These are phyloP conservation scores for Hirtodrosophila alboralis DNA, from an alignment of 2,888 invertebrate genomes.

Conservation along the genomic window DNA sequence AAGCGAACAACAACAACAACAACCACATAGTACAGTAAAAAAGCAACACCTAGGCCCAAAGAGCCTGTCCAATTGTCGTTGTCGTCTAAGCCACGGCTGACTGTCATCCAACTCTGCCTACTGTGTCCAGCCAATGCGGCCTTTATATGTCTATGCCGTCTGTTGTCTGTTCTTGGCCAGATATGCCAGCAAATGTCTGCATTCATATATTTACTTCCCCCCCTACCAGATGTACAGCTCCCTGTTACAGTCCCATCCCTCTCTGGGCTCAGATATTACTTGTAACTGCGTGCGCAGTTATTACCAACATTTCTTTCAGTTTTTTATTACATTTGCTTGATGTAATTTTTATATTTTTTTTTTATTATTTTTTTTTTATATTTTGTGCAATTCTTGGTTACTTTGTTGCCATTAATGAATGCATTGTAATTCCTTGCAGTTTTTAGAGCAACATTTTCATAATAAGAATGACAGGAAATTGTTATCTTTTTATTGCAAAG, in stretches of 20 bases:
- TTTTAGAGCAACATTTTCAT: conserved; percentile 38
- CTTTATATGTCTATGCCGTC: conserved; percentile 34
- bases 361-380: conserved; percentile 7
- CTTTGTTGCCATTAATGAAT: conserved; percentile 55
- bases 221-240: conserved; percentile 16
- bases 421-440: conserved; percentile 47
- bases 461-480: conserved; percentile 47
- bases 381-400: conserved; percentile 22
- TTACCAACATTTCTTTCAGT: conserved; percentile 64
- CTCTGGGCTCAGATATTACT: conserved; percentile 34
- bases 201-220: conserved; percentile 57
- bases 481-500: conserved; percentile 28
- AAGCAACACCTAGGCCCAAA: conserved; percentile 74
- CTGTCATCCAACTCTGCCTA: conserved; percentile 62
- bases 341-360: conserved; percentile 27
- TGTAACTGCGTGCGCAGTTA: conserved; percentile 61
- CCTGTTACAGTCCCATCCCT: conserved; percentile 26
- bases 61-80: conserved; percentile 56
- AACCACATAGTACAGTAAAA: conserved; percentile 37
- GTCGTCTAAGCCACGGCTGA: conserved; percentile 56
- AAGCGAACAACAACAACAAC: conserved; percentile 63
- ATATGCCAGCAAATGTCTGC: conserved; percentile 59
- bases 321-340: conserved; percentile 37
- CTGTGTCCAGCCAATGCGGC: conserved; percentile 48
- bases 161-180: conserved; percentile 41